Conservation (phyloP, 2,797 vertebrate genomes). For the Parauchenoglanis ngamensis region DNA sequence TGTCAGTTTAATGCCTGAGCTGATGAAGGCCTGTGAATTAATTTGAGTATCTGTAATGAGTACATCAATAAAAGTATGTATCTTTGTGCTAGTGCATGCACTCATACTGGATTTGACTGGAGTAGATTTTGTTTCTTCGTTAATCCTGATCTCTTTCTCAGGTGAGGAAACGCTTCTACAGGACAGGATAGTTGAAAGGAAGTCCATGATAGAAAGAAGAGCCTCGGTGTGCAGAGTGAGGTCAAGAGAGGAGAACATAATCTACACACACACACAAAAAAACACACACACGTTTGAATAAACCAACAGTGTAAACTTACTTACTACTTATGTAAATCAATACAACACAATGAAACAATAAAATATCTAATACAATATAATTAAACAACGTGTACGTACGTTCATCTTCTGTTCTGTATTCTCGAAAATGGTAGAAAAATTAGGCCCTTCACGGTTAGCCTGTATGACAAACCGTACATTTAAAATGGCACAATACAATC, state of each 20-base stretch:
- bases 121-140: constrained; percentile 70
- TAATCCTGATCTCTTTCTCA: constrained; percentile 70
- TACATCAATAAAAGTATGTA: not conserved
- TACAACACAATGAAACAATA: not conserved
- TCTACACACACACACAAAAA: constrained; percentile 68
- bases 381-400: constrained; percentile 70
- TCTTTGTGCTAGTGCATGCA: not conserved
- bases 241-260: constrained; percentile 87
- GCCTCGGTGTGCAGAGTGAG: constrained; percentile 90
- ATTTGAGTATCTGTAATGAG: not conserved
- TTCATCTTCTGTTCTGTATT: constrained; percentile 85
- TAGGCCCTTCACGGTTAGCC: constrained; percentile 84
- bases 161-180: constrained; percentile 58
- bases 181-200: constrained; percentile 78
- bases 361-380: not conserved
- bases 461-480: constrained; percentile 57
- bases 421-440: constrained; percentile 80
- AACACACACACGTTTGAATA: constrained; percentile 2
- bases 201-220: constrained; percentile 87
- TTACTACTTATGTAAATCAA: not conserved
- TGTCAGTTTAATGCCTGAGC: not conserved
- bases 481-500: not conserved
- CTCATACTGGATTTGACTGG: constrained; percentile 75
- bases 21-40: not conserved
- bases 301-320: not conserved